phyloP scores from a whole-genome alignment of 2,888 invertebrate genomes.

The Sarcophaga carnaria region DNA sequence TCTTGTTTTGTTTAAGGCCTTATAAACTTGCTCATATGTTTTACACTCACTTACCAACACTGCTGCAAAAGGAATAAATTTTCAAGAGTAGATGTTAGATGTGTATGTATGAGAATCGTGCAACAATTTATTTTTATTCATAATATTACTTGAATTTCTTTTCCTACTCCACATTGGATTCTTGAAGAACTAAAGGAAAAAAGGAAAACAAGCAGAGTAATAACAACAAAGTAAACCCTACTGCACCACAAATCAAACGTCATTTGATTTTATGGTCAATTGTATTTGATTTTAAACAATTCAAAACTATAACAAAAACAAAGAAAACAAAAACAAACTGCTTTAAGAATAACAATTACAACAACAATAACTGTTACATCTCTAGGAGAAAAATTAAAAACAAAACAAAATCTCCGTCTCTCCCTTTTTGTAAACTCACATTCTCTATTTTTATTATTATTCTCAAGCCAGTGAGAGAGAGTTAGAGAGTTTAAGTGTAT shows the following conservation, averaged over 20 bases:
- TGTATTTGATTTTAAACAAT: slow-evolving; percentile 20
- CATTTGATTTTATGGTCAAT: slow-evolving; percentile 58
- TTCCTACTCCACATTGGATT: slow-evolving; percentile 21
- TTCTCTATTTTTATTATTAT: neutral
- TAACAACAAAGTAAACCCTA: neutral
- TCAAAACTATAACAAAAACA: neutral
- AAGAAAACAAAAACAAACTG: slow-evolving; percentile 2
- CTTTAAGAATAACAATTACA: slow-evolving; percentile 1
- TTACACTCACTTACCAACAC: neutral
- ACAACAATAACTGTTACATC: neutral
- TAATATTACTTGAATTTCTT: slow-evolving; percentile 44
- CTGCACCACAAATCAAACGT: slow-evolving; percentile 54
- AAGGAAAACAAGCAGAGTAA: slow-evolving; percentile 10
- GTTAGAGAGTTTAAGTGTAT: slow-evolving; percentile 1
- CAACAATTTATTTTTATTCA: slow-evolving; percentile 51
- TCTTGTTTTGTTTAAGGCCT: slow-evolving; percentile 32
- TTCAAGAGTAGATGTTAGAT: neutral
- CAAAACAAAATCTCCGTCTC: neutral
- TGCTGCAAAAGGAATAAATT: neutral
- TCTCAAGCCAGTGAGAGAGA: neutral
- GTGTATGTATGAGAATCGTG: slow-evolving; percentile 50
- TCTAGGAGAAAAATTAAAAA: neutral
- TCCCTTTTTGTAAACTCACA: neutral
- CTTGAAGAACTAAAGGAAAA: neutral
- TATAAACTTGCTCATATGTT: neutral